Base-by-base conservation (phyloP, 1,140 invertebrate species). In the Trichonephila clavipes region DNA sequence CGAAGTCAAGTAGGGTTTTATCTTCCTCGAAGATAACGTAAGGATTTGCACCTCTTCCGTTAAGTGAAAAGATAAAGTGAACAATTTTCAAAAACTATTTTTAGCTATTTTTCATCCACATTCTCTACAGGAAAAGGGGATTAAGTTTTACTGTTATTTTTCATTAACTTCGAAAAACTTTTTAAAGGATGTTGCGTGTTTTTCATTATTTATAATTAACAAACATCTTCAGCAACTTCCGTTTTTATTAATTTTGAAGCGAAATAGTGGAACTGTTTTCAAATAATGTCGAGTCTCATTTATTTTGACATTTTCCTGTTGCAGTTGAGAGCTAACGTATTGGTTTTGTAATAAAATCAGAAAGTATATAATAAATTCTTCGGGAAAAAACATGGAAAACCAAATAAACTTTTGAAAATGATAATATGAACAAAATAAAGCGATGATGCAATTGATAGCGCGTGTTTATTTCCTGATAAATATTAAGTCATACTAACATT, bases 181-280 rank as follows among this genome's bases (percentile, higher is more conserved):
- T 62, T 62, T 62, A 21, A 21, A 51, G 16, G 12, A 77, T 34
- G 24, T 28, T 34, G 18, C 24, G 16, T 62, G 14, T 16, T 34
- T 77, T 28, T 77, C 69, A 77, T 77, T 40, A 77, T 18, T 77
- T 77, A 16, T 77, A 77, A 77, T 77, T 77, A 77, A 77, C 24
- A 77, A 19, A 6, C 18, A 28, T 77, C 34, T 12, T 34, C 24
- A 77, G 24, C 12, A 12, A 77, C 18, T 77, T 34, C 61, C 24
- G 5, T 18, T 10, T 34, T 77, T 77, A 77, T 77, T 77, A 77
- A 40, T 16, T 62, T 21, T 19, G 69, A 77, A 19, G 6, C 16
- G 19, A 77, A 77, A 28, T 34, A 34, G 69, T 28, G 69, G 0
- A 77, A 77, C 24, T 34, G 61, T 77, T 77, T 34, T 14, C 14